Percentiles rank a stretch among this genome's conserved stretches.
Evolutionary conservation across 30 jellyfish, hydroid and myxozoan genomes (phyloP).

Genomic region (Nemopilema nomurai): DNA sequence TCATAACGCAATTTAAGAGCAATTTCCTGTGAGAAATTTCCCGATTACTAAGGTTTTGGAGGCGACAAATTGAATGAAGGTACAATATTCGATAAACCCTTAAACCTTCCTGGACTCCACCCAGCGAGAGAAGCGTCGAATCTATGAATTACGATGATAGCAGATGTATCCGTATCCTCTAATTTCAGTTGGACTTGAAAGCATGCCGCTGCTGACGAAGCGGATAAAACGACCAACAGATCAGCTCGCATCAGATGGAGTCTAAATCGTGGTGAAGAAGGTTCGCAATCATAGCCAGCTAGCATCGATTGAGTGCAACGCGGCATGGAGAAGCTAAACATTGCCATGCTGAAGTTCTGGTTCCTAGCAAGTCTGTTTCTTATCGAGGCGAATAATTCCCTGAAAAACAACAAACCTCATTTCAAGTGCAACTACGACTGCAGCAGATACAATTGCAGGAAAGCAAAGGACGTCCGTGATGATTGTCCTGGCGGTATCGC

Average conservation of each 20-base stretch:
- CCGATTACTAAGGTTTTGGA: slow-evolving; percentile 12
- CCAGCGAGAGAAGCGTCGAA: slow-evolving; percentile 31
- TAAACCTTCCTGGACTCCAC: slow-evolving; percentile 68
- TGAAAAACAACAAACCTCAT: slow-evolving; percentile 13
- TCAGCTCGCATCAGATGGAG: slow-evolving; percentile 13
- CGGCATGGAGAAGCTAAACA: neutral
- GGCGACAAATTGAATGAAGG: slow-evolving; percentile 24
- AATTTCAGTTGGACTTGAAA: slow-evolving; percentile 11
- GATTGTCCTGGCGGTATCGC: slow-evolving; percentile 84
- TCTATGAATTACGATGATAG: slow-evolving; percentile 38
- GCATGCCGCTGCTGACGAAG: slow-evolving; percentile 53
- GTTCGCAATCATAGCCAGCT: neutral
- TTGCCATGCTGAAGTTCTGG: neutral
- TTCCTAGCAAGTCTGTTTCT: slow-evolving; percentile 14
- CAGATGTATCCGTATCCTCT: slow-evolving; percentile 19
- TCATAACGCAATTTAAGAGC: slow-evolving; percentile 7
- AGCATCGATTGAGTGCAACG: neutral
- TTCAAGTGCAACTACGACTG: slow-evolving; percentile 71
- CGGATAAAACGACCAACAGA: slow-evolving; percentile 26
- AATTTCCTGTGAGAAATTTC: slow-evolving; percentile 52
- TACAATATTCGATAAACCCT: slow-evolving; percentile 28
- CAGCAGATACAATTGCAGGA: slow-evolving; percentile 62
- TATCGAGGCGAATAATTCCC: slow-evolving; percentile 36
- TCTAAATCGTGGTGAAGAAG: neutral
- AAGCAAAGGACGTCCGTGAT: slow-evolving; percentile 62